phyloP scores from a whole-genome alignment of 2,888 invertebrate species.

The Trichopria drosophilae region DNA sequence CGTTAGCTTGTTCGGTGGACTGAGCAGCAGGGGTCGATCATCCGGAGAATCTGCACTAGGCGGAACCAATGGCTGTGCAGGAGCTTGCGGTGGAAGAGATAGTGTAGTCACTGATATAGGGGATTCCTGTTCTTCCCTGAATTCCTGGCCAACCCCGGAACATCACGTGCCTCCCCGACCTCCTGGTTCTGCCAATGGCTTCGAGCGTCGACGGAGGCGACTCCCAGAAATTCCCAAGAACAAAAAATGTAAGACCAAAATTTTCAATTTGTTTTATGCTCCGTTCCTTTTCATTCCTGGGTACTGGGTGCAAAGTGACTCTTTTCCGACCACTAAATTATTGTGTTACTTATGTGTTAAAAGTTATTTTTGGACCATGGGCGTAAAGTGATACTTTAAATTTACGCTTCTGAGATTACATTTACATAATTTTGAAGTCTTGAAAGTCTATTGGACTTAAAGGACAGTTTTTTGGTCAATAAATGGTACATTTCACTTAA shows the following conservation, averaged over 20 bases:
- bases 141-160: conserved; percentile 55
- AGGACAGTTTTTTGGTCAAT: too few species aligned
- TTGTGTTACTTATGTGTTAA: too few species aligned
- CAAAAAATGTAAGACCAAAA: conserved; percentile 72
- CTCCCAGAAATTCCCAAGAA: conserved; percentile 88
- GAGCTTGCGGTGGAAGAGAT: conserved; percentile 47
- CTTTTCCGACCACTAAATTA: too few species aligned
- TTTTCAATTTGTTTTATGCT: background rate
- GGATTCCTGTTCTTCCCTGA: conserved; percentile 52
- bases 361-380: too few species aligned
- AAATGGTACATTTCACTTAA: too few species aligned
- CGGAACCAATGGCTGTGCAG: conserved; percentile 21
- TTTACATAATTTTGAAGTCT: too few species aligned
- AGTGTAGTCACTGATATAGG: conserved; percentile 54
- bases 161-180: conserved; percentile 48
- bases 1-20: conserved; percentile 56
- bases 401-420: too few species aligned
- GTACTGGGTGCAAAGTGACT: background rate
- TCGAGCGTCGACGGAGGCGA: conserved; percentile 76
- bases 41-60: conserved; percentile 37
- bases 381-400: too few species aligned
- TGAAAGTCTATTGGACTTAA: too few species aligned
- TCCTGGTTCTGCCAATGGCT: conserved; percentile 29
- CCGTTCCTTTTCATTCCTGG: background rate
- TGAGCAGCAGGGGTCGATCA: conserved; percentile 47